These are phyloP conservation scores for Gerris lacustris DNA, from an alignment of 2,888 invertebrate species.

Conservation along the genomic window DNA sequence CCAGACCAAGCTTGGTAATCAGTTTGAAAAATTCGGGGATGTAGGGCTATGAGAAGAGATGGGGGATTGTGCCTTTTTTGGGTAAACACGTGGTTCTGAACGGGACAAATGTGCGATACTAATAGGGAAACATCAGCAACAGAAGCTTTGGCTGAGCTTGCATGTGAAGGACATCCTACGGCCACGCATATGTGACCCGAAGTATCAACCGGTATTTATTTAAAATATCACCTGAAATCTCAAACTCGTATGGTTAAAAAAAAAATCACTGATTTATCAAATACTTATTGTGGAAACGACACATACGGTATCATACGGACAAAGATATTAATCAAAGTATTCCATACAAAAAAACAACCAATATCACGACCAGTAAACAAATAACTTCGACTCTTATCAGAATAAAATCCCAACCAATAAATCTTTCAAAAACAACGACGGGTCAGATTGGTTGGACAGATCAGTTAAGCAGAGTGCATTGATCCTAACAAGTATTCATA, in stretches of 20 bases:
- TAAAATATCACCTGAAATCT: constrained; percentile 18
- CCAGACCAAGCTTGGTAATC: neutral
- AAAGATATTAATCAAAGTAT: too few relatives aligned
- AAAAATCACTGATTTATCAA: constrained; percentile 8
- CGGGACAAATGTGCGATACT: constrained; percentile 25
- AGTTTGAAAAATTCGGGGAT: constrained; percentile 13
- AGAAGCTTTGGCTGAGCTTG: constrained; percentile 22
- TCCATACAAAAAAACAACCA: too few relatives aligned
- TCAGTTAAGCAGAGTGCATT: too few relatives aligned
- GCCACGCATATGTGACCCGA: constrained; percentile 13
- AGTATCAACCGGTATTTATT: constrained; percentile 16
- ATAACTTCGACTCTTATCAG: too few relatives aligned
- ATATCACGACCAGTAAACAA: too few relatives aligned
- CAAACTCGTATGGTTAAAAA: constrained; percentile 7
- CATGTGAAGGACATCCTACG: constrained; percentile 15
- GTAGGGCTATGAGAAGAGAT: constrained; percentile 16
- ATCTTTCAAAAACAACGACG: too few relatives aligned
- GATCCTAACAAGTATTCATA: too few relatives aligned
- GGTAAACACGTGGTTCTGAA: constrained; percentile 27
- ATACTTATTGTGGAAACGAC: constrained; percentile 17
- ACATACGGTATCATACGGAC: too few relatives aligned
- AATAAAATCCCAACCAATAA: too few relatives aligned
- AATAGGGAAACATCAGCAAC: constrained; percentile 23
- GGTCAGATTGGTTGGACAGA: too few relatives aligned
- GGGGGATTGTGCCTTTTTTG: constrained; percentile 16